Conservation (phyloP, 2,113 vertebrate species). For the Philantomba maxwellii region DNA sequence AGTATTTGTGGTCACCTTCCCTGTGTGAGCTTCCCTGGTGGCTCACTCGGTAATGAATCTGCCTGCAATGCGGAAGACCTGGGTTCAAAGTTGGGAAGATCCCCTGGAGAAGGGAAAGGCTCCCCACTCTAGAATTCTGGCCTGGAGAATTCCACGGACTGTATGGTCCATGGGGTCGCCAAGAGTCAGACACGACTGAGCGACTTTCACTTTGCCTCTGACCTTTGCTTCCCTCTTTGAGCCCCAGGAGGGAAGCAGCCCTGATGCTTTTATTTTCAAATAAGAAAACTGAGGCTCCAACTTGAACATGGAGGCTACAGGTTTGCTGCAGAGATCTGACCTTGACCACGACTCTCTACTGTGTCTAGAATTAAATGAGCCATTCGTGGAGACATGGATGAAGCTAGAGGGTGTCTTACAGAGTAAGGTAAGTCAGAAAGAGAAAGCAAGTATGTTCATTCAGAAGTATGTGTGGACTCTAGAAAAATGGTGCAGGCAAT, state of each 20-base stretch:
- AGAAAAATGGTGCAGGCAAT: not conserved
- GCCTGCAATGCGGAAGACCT: not conserved
- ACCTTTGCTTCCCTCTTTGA: not conserved
- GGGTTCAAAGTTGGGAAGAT: not conserved
- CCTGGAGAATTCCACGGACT: not conserved
- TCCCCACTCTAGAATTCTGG: not conserved
- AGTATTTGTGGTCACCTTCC: accelerated
- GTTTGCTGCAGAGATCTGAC: not conserved
- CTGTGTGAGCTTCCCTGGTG: not conserved
- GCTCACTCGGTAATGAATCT: not conserved
- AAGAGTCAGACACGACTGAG: not conserved
- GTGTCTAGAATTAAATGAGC: not conserved
- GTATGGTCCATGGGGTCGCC: accelerated
- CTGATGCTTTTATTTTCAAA: not conserved
- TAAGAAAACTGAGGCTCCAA: not conserved
- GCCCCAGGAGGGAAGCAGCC: accelerated
- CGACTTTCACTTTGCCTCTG: not conserved
- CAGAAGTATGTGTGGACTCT: not conserved
- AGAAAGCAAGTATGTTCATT: not conserved
- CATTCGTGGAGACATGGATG: not conserved
- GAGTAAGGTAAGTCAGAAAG: not conserved
- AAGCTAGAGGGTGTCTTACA: not conserved
- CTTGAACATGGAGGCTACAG: accelerated
- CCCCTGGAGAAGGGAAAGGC: not conserved
- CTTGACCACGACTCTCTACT: no score